Percentiles rank a stretch among this genome's conserved stretches.
phyloP scores from a whole-genome alignment of 1,140 invertebrate genomes.

The Drosophila paulistorum region DNA sequence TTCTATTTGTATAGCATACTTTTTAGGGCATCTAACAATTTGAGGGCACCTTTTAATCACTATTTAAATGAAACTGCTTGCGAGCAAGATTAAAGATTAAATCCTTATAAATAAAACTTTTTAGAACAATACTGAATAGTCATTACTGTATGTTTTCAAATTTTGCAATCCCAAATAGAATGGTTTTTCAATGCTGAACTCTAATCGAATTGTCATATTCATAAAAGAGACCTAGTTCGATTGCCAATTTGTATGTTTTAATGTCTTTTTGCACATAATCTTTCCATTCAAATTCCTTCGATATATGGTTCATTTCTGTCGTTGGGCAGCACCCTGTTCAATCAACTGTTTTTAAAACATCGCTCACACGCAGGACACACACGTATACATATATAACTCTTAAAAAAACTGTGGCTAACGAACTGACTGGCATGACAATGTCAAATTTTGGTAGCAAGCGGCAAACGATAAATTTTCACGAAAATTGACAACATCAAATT shows the following conservation, averaged over 20 bases:
- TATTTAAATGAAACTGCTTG: no score
- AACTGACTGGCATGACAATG: constrained; percentile 80
- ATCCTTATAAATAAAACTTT: no score
- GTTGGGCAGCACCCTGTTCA: constrained; percentile 9
- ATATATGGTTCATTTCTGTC: constrained; percentile 1
- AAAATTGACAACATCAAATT: constrained; percentile 81
- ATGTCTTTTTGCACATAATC: constrained; percentile 4
- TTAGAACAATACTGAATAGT: no score
- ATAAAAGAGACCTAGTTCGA: not conserved
- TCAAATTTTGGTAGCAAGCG: constrained; percentile 70
- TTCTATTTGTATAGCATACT: no score
- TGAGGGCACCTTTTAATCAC: no score
- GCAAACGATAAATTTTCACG: constrained; percentile 77
- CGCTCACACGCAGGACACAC: constrained; percentile 3
- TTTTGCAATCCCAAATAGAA: not conserved
- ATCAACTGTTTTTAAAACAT: constrained; percentile 65
- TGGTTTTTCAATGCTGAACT: not conserved
- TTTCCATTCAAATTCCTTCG: constrained; percentile 8
- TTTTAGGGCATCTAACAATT: no score
- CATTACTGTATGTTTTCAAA: not conserved
- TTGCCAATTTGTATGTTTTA: not conserved
- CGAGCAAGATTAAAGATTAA: no score
- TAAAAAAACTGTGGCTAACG: constrained; percentile 57
- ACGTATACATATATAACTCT: constrained; percentile 19
- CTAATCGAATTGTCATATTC: not conserved